phyloP scores from a whole-genome alignment of 2,797 vertebrate species.

The Siniperca obscura region DNA sequence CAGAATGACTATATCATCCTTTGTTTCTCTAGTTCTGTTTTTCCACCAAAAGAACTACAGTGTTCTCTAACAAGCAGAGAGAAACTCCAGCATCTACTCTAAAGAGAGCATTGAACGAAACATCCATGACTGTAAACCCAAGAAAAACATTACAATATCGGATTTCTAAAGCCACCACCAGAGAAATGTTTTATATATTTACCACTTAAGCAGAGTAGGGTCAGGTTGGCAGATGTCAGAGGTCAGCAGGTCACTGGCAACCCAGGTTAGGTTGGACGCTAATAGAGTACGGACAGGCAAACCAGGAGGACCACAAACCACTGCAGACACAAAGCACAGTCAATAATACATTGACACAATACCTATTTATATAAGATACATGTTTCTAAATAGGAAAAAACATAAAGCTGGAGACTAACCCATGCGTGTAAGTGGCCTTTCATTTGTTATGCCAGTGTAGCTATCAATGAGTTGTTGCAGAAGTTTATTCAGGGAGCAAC shows the following conservation, averaged over 20 bases:
- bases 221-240: slow-evolving; percentile 59
- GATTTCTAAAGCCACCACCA: neutral
- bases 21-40: neutral
- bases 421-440: slow-evolving; percentile 49
- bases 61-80: neutral
- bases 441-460: slow-evolving; percentile 8
- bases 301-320: slow-evolving; percentile 66
- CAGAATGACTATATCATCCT: neutral
- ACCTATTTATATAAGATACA: neutral
- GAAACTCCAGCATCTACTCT: neutral
- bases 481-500: slow-evolving; percentile 55
- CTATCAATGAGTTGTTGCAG: slow-evolving; percentile 38
- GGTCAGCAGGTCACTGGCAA: slow-evolving; percentile 21
- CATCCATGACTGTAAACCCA: neutral
- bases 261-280: slow-evolving; percentile 76
- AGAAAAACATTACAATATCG: neutral
- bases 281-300: slow-evolving; percentile 32
- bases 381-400: neutral
- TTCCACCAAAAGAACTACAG: neutral
- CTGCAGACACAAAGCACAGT: slow-evolving; percentile 55
- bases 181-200: neutral
- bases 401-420: slow-evolving; percentile 62
- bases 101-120: neutral
- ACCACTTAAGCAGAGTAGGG: slow-evolving; percentile 66
- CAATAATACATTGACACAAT: neutral